These are phyloP conservation scores for Rattus rattus DNA, from an alignment of 2,113 vertebrate species.

Conservation along the genomic window DNA sequence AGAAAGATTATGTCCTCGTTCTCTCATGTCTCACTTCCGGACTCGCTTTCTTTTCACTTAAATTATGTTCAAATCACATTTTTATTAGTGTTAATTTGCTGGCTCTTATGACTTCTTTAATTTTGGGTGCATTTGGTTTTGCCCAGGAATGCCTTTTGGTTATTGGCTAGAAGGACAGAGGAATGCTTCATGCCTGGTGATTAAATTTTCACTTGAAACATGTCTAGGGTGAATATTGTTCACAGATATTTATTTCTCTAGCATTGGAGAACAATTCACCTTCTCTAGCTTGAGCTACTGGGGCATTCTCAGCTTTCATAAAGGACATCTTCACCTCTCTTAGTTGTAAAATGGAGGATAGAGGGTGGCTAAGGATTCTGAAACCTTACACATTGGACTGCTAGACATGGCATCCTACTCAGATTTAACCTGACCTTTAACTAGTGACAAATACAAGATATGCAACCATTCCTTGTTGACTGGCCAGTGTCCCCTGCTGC, in stretches of 20 bases:
- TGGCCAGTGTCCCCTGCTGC: background rate
- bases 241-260: constrained; percentile 22
- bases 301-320: constrained; percentile 25
- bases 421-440: background rate
- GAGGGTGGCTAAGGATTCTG: background rate
- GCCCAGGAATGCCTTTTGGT: constrained; percentile 57
- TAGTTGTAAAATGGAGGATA: background rate
- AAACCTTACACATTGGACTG: constrained; percentile 2
- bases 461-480: background rate
- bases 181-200: background rate
- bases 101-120: constrained; percentile 63
- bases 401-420: constrained; percentile 18
- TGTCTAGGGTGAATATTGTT: background rate
- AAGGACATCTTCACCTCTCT: constrained; percentile 47
- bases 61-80: constrained; percentile 78
- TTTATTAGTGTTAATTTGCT: constrained; percentile 62
- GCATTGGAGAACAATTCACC: background rate
- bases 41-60: constrained; percentile 64
- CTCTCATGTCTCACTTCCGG: constrained; percentile 53
- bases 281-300: background rate
- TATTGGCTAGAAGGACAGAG: constrained; percentile 29
- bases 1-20: constrained; percentile 53
- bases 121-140: constrained; percentile 51
- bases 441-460: constrained; percentile 45
- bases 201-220: constrained; percentile 41